Conservation (phyloP, 1,140 invertebrate genomes). For the Polypedilum pembai region DNA sequence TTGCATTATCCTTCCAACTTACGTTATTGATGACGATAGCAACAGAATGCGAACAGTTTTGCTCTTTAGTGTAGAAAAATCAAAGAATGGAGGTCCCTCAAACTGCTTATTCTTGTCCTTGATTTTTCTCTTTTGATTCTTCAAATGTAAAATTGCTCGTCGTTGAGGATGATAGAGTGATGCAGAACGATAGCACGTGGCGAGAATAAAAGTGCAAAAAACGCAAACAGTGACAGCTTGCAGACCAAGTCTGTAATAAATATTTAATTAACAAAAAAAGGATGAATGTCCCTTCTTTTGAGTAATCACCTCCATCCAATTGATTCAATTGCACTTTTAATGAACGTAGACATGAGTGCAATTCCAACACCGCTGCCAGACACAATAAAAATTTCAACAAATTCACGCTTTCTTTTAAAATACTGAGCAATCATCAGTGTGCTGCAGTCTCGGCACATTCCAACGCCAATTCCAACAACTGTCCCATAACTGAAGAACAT, state of each 20-base stretch:
- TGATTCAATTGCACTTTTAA: conserved; percentile 59
- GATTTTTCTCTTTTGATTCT: conserved; percentile 80
- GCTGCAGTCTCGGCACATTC: conserved; percentile 73
- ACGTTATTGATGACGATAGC: conserved; percentile 63
- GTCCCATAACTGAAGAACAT: conserved; percentile 79
- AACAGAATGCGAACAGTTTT: conserved; percentile 77
- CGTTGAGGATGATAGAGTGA: conserved; percentile 84
- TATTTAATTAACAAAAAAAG: neutral
- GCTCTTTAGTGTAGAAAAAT: conserved; percentile 73
- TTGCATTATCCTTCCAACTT: neutral
- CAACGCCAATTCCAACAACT: conserved; percentile 70
- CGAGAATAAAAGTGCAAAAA: conserved; percentile 77
- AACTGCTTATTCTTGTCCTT: conserved; percentile 66
- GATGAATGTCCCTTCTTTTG: neutral
- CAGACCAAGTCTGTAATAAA: conserved; percentile 69
- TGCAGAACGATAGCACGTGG: conserved; percentile 81
- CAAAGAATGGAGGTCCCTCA: conserved; percentile 75
- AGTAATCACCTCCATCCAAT: conserved; percentile 28
- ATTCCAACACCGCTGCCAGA: conserved; percentile 78
- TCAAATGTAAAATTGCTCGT: conserved; percentile 80
- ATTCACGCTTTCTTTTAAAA: conserved; percentile 73
- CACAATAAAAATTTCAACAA: conserved; percentile 81
- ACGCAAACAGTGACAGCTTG: conserved; percentile 78
- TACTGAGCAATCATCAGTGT: conserved; percentile 87
- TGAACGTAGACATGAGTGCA: conserved; percentile 71